A percentile compares a stretch with the other conserved stretches of the same genome.
phyloP scores from a whole-genome alignment of 2,797 vertebrate genomes.

The Phalloptychus januarius region DNA sequence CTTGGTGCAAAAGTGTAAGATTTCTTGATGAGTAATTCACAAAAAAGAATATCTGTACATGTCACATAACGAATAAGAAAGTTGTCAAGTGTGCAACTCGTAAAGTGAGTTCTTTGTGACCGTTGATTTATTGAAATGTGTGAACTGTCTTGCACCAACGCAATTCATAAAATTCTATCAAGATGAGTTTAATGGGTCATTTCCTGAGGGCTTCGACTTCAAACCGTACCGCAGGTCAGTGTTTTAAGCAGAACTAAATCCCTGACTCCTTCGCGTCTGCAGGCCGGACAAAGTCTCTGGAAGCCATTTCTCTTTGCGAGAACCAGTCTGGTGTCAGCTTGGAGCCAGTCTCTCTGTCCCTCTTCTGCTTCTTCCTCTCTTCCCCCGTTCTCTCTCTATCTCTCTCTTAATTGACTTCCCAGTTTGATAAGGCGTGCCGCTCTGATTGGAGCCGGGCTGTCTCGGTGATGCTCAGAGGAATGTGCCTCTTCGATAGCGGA shows the following conservation, averaged over 20 bases:
- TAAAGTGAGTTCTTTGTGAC: background rate
- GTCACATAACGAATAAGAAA: background rate
- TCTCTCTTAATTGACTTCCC: conserved; percentile 83
- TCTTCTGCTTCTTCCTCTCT: conserved; percentile 30
- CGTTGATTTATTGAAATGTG: background rate
- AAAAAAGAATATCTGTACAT: background rate
- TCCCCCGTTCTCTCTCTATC: conserved; percentile 30
- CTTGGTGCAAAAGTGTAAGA: background rate
- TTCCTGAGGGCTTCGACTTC: conserved; percentile 34
- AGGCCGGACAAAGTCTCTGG: conserved; percentile 56
- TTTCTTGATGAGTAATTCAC: background rate
- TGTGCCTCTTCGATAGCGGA: conserved; percentile 81
- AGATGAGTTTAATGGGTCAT: background rate
- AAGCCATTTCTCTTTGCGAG: conserved; percentile 67
- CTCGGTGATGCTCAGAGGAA: conserved; percentile 82
- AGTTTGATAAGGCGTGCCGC: conserved; percentile 83
- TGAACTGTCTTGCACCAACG: no score
- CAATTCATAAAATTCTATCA: background rate
- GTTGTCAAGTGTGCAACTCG: background rate
- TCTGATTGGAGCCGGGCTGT: conserved; percentile 84
- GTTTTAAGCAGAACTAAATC: conserved; percentile 32
- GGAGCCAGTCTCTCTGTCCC: conserved; percentile 72
- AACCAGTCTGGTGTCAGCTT: conserved; percentile 75
- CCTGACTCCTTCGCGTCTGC: conserved; percentile 70
- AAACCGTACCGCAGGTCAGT: conserved; percentile 21